phyloP scores from a whole-genome alignment of 1,140 invertebrate species.

The Maniola jurtina region DNA sequence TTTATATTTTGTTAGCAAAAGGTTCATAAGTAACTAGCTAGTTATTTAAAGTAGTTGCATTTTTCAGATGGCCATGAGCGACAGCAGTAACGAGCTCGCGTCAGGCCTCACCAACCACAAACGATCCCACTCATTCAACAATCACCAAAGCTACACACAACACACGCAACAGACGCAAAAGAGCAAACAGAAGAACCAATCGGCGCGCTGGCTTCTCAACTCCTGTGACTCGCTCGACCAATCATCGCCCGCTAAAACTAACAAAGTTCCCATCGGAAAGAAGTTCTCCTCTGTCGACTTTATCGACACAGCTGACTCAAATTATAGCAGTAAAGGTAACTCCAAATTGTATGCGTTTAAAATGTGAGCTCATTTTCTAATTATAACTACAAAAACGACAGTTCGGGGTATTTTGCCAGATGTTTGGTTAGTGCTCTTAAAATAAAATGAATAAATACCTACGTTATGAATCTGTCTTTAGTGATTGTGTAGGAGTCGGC shows the following conservation, averaged over 20 bases:
- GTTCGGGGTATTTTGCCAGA: conserved; percentile 28
- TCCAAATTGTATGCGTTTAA: conserved; percentile 17
- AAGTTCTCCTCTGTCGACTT: conserved; percentile 75
- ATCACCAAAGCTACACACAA: conserved; percentile 82
- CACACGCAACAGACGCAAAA: conserved; percentile 79
- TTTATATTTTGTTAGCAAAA: neutral
- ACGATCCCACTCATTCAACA: conserved; percentile 83
- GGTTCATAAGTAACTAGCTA: neutral
- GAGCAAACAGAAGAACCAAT: conserved; percentile 78
- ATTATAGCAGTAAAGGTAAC: conserved; percentile 70
- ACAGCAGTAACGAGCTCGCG: conserved; percentile 69
- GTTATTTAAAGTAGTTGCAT: neutral
- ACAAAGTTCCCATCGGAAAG: conserved; percentile 64
- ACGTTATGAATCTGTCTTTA: conserved; percentile 16
- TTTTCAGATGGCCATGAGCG: conserved; percentile 73
- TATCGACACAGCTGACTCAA: conserved; percentile 58
- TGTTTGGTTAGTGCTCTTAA: conserved; percentile 25
- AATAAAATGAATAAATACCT: conserved; percentile 27
- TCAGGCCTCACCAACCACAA: conserved; percentile 78
- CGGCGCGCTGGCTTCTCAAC: conserved; percentile 71
- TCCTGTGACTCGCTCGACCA: conserved; percentile 76
- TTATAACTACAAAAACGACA: conserved; percentile 22
- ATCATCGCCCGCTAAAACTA: conserved; percentile 63
- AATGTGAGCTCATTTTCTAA: conserved; percentile 21
- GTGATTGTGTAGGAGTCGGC: conserved; percentile 8